phyloP scores from a whole-genome alignment of 2,888 invertebrate genomes.

The Adelphocoris suturalis region DNA sequence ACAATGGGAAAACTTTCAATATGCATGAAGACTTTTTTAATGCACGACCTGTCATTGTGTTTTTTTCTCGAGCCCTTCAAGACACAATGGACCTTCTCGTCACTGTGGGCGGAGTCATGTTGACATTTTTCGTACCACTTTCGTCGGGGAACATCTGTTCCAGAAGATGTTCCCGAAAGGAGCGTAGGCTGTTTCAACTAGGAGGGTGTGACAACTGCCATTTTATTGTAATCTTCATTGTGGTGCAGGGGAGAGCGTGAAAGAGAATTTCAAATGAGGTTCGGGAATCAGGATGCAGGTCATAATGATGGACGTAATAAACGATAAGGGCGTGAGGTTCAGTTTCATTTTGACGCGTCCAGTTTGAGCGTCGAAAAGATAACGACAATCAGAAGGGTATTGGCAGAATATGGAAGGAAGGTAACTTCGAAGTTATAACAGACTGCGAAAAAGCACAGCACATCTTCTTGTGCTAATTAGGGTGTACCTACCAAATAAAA shows the following conservation, averaged over 20 bases:
- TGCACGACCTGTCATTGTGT: conserved; percentile 38
- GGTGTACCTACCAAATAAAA: too few species aligned
- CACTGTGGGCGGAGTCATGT: conserved; percentile 30
- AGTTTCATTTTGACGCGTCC: not conserved
- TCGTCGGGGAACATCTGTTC: conserved; percentile 3
- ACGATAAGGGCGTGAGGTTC: not conserved
- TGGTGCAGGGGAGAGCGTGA: not conserved
- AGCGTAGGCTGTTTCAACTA: conserved; percentile 24
- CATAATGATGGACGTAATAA: not conserved
- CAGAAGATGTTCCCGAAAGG: conserved; percentile 5
- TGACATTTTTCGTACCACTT: conserved; percentile 20
- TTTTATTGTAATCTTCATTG: conserved; percentile 29
- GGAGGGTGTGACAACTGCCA: conserved; percentile 52
- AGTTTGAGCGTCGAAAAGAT: not conserved
- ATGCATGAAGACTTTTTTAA: conserved; percentile 51
- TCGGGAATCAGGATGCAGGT: conserved; percentile 2
- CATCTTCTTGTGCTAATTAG: too few species aligned
- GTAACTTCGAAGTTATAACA: too few species aligned
- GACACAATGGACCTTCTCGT: conserved; percentile 23
- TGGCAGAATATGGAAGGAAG: too few species aligned
- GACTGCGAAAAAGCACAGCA: too few species aligned
- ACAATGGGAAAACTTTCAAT: conserved; percentile 43
- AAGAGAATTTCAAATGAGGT: conserved; percentile 34
- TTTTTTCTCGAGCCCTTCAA: not conserved
- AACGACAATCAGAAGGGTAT: not conserved